These are phyloP conservation scores for Rhinella marina DNA, from an alignment of 2,797 vertebrate genomes.

Conservation along the genomic window DNA sequence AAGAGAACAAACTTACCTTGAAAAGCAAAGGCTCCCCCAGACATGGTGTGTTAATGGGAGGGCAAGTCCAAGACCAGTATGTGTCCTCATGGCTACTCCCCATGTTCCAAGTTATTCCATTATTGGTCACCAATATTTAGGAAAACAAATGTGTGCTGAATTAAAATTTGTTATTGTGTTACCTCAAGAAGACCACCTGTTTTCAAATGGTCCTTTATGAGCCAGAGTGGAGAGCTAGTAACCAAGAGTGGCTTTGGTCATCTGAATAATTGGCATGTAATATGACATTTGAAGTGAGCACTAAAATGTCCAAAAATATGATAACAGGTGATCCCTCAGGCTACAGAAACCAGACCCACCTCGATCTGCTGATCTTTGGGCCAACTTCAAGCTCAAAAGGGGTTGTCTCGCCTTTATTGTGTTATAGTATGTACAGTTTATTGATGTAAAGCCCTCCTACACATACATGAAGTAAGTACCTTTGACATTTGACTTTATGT, in stretches of 20 bases:
- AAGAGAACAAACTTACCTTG: no score
- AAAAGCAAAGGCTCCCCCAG: no score
- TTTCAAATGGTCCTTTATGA: neutral
- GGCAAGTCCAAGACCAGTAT: neutral
- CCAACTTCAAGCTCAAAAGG: neutral
- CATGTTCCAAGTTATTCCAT: neutral
- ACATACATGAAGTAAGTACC: no score
- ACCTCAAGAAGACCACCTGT: neutral
- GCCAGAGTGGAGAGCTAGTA: neutral
- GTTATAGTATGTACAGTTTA: no score
- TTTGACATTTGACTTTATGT: no score
- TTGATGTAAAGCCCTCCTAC: no score
- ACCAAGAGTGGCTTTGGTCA: neutral
- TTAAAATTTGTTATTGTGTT: neutral
- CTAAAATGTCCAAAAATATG: neutral
- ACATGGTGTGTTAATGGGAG: no score
- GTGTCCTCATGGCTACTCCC: neutral
- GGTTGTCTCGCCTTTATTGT: neutral
- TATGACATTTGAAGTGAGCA: neutral
- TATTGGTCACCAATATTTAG: neutral
- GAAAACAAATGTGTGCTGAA: neutral
- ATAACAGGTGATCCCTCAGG: neutral
- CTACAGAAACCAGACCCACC: neutral
- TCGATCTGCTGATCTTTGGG: neutral
- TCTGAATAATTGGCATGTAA: neutral